Conservation (phyloP, 2,797 vertebrate genomes). For the Corythornis leucogaster region DNA sequence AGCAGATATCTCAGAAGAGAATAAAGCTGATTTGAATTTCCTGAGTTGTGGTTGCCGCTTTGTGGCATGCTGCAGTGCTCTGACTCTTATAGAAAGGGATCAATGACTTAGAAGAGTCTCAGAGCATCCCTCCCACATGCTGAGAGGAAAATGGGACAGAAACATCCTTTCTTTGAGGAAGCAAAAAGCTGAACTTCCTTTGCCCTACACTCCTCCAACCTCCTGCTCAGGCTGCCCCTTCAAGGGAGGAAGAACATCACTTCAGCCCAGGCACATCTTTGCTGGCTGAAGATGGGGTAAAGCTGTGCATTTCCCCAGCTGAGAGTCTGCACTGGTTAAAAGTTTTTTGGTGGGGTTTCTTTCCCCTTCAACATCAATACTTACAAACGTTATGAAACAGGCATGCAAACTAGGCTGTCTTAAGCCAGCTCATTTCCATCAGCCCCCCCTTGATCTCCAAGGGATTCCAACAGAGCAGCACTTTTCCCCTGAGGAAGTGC, state of each 20-base stretch:
- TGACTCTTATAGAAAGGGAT: conserved; percentile 65
- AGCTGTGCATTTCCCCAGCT: not conserved
- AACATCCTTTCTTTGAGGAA: conserved; percentile 68
- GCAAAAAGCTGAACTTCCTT: conserved; percentile 60
- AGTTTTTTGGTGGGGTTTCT: not conserved
- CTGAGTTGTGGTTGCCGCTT: conserved; percentile 69
- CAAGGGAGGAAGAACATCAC: not conserved
- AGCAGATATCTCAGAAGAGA: conserved; percentile 67
- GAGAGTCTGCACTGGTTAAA: not conserved
- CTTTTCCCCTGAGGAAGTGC: conserved; percentile 43
- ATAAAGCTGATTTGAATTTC: conserved; percentile 74
- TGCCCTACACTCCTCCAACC: conserved; percentile 46
- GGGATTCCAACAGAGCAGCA: conserved; percentile 41
- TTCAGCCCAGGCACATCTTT: not conserved
- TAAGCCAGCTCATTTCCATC: conserved; percentile 51
- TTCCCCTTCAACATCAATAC: not conserved
- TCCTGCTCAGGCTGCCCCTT: conserved; percentile 46
- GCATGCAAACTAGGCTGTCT: conserved; percentile 44
- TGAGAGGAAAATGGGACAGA: conserved; percentile 71
- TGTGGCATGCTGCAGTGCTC: conserved; percentile 64
- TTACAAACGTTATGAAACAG: conserved; percentile 10
- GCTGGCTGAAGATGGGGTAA: not conserved
- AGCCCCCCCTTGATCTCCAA: conserved; percentile 40
- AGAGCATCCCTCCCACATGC: conserved; percentile 68
- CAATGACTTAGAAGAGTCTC: conserved; percentile 64